Conservation (phyloP, 2,888 invertebrate species). For the Diarsia dahlii region DNA sequence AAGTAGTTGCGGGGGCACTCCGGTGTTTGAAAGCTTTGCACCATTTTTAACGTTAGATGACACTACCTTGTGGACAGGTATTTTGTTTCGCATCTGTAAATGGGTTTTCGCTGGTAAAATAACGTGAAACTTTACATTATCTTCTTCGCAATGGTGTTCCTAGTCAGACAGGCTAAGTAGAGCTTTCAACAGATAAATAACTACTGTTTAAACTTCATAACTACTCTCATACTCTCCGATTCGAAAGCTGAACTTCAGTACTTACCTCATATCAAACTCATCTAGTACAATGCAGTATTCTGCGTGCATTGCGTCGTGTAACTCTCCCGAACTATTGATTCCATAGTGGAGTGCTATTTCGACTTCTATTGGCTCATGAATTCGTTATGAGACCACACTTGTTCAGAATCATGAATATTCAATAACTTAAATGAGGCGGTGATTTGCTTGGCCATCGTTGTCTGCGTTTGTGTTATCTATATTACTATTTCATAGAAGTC, state of each 20-base stretch:
- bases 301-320: conserved; percentile 29
- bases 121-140: neutral
- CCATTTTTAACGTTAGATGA: conserved; percentile 39
- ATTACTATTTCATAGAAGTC: neutral
- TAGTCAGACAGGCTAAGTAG: neutral
- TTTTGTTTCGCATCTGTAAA: conserved; percentile 32
- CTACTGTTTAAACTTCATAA: conserved; percentile 4
- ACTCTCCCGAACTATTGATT: conserved; percentile 36
- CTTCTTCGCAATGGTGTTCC: neutral
- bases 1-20: conserved; percentile 30
- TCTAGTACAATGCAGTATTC: conserved; percentile 41
- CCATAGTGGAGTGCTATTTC: conserved; percentile 28
- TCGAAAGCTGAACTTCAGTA: neutral
- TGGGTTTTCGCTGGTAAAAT: conserved; percentile 2
- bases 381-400: conserved; percentile 22
- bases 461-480: conserved; percentile 10
- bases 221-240: conserved; percentile 8
- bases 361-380: conserved; percentile 42
- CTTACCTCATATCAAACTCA: conserved; percentile 1
- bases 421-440: conserved; percentile 10
- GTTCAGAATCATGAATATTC: conserved; percentile 45
- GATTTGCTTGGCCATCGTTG: conserved; percentile 28
- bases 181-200: neutral
- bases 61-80: conserved; percentile 33
- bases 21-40: conserved; percentile 38